Percentiles rank a stretch among this genome's conserved stretches.
phyloP scores from a whole-genome alignment of 2,888 invertebrate genomes.

The Nudaria mundana region DNA sequence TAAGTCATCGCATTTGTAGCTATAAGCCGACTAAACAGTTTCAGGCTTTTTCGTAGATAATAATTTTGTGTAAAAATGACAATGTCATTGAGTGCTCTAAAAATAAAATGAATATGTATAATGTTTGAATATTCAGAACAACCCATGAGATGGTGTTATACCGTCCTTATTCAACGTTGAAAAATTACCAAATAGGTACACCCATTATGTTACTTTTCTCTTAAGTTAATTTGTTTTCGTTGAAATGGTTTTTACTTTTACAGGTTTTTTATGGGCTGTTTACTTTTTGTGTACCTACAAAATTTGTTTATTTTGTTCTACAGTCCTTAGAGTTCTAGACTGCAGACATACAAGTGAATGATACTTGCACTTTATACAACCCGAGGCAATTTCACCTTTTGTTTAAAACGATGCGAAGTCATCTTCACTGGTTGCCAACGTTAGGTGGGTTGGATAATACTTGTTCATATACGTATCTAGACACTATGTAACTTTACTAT shows the following conservation, averaged over 20 bases:
- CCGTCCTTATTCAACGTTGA: no score
- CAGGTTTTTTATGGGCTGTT: neutral
- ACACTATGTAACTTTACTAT: slow-evolving; percentile 61
- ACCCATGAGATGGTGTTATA: no score
- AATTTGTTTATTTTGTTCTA: neutral
- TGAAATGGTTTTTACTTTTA: neutral
- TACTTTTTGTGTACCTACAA: neutral
- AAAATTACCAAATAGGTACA: no score
- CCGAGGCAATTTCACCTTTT: slow-evolving; percentile 68
- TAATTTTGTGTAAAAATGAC: no score
- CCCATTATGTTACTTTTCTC: neutral
- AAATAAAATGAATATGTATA: neutral
- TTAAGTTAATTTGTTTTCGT: neutral
- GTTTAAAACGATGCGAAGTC: slow-evolving; percentile 70
- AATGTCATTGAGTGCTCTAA: neutral
- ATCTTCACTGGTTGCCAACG: slow-evolving; percentile 51
- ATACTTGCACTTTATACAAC: slow-evolving; percentile 49
- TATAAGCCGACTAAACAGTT: no score
- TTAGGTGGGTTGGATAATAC: slow-evolving; percentile 67
- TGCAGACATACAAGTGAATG: slow-evolving; percentile 25
- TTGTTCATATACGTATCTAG: slow-evolving; percentile 55
- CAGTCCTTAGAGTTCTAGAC: neutral
- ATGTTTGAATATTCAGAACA: no score
- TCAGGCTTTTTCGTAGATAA: no score
- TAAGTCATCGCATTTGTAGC: slow-evolving; percentile 10